Percentiles rank a stretch among this genome's conserved stretches.
These are phyloP conservation scores for Osmoderma eremita DNA, from an alignment of 2,888 invertebrate genomes.

Conservation along the genomic window DNA sequence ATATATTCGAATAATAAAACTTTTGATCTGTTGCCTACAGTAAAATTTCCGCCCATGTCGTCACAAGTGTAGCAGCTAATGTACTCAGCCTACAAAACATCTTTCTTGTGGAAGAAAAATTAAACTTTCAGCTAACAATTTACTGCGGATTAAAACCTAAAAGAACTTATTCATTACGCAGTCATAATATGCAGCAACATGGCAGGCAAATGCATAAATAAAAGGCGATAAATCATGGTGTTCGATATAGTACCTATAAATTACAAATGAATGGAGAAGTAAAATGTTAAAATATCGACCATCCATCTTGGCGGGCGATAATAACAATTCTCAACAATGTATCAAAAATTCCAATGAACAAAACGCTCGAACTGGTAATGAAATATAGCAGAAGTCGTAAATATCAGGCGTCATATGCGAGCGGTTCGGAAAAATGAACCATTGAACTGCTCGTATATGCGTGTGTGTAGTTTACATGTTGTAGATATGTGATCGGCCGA, in stretches of 20 bases:
- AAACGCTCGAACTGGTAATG: constrained; percentile 26
- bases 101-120: too few species aligned
- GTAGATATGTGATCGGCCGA: too few species aligned
- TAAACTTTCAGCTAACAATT: too few species aligned
- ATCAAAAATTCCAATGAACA: constrained; percentile 32
- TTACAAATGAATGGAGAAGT: constrained; percentile 22
- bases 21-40: too few species aligned
- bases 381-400: constrained; percentile 36
- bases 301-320: constrained; percentile 29
- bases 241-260: constrained; percentile 28
- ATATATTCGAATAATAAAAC: too few species aligned
- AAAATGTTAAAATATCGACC: constrained; percentile 26
- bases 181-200: neutral
- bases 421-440: constrained; percentile 12
- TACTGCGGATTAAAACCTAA: too few species aligned
- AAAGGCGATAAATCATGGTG: constrained; percentile 12
- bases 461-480: too few species aligned
- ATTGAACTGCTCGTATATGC: neutral
- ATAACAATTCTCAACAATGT: constrained; percentile 35
- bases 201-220: neutral
- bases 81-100: too few species aligned
- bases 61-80: too few species aligned
- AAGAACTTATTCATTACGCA: too few species aligned
- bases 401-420: constrained; percentile 30
- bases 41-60: too few species aligned